Evolutionary conservation across 2,797 vertebrate species (phyloP).

Genomic region (Artibeus jamaicensis): DNA sequence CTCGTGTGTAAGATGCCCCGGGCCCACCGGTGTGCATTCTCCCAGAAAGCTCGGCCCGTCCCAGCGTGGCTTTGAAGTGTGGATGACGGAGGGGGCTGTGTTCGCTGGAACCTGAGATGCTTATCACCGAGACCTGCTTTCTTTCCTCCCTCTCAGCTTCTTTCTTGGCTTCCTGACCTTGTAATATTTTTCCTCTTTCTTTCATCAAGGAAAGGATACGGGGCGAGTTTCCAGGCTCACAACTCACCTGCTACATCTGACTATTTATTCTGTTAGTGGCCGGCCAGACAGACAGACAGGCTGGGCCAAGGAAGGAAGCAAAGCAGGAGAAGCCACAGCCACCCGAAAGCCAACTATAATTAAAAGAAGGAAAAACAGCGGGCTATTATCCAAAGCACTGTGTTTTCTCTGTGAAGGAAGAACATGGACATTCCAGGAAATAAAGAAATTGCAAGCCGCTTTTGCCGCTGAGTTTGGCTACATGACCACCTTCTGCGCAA

Average conservation of each 20-base stretch:
- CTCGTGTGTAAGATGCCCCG: neutral
- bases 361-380: neutral
- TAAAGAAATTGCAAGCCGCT: neutral
- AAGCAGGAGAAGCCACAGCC: neutral
- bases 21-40: neutral
- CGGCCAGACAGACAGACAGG: neutral
- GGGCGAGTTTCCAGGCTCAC: neutral
- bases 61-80: neutral
- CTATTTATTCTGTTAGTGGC: neutral
- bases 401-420: neutral
- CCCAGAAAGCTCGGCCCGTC: neutral
- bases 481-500: neutral
- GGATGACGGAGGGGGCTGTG: neutral
- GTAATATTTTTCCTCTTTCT: neutral
- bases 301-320: neutral
- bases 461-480: neutral
- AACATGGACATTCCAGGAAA: neutral
- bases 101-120: neutral
- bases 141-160: neutral
- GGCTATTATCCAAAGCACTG: neutral
- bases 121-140: neutral
- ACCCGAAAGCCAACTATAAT: constrained; percentile 7
- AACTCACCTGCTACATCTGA: neutral
- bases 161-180: neutral
- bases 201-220: neutral